These are phyloP conservation scores for Osmoderma eremita DNA, from an alignment of 2,888 invertebrate species.

Conservation along the genomic window DNA sequence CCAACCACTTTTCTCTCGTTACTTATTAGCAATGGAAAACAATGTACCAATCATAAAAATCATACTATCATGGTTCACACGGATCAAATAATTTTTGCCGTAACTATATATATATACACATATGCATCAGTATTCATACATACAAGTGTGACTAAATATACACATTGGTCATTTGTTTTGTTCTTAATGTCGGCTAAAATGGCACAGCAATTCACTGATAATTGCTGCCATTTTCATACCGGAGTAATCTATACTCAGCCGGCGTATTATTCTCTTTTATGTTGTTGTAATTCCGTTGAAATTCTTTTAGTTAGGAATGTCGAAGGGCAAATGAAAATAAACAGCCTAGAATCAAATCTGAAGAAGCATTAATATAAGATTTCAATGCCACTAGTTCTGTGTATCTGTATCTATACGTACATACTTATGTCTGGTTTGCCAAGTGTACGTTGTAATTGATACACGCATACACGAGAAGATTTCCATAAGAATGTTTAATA, in stretches of 20 bases:
- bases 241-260: conserved; percentile 32
- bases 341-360: neutral
- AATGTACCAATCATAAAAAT: too few species aligned
- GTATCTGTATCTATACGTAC: neutral
- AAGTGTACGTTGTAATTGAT: too few species aligned
- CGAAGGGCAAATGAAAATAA: conserved; percentile 1
- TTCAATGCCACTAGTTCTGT: conserved; percentile 4
- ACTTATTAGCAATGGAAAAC: too few species aligned
- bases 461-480: too few species aligned
- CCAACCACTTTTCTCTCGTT: too few species aligned
- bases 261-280: conserved; percentile 17
- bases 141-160: conserved; percentile 11
- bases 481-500: too few species aligned
- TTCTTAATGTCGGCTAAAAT: conserved; percentile 16
- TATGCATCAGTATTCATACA: too few species aligned
- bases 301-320: conserved; percentile 24
- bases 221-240: conserved; percentile 40
- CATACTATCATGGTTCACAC: too few species aligned
- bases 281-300: conserved; percentile 16
- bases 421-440: too few species aligned
- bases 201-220: conserved; percentile 24
- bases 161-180: conserved; percentile 13
- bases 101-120: too few species aligned
- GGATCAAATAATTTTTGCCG: too few species aligned
- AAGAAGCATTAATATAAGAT: neutral